Base-by-base conservation (phyloP, 2,888 invertebrate species). In the Acleris sparsana region DNA sequence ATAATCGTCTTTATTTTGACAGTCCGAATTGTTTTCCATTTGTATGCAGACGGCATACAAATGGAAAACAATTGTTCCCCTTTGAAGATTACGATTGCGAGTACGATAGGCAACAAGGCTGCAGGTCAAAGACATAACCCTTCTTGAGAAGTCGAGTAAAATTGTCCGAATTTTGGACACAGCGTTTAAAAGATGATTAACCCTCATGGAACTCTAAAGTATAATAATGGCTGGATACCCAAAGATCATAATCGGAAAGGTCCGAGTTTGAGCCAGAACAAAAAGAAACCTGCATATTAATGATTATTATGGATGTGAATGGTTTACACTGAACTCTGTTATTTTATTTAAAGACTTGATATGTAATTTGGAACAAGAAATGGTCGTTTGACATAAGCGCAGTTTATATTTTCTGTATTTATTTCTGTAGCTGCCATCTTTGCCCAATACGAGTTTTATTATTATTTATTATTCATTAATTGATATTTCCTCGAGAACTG, bases 281-380 rank as follows among this genome's bases (percentile, higher is more conserved):
- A 90, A 88, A 89, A 89, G 86, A 85, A 86, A 89, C 62, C 66
- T 52, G 66, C 80, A 85, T 88, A 87, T 89, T 90, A 90, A 90
- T 90, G 89, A 91, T 89, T 87, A 90, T 89, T 87, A 91, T 90
- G 83, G 80, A 87, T 87, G 79, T 89, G 86, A 91, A 90, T 88
- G 90, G 80, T 89, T 86, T 76, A 79, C 81, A 79, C 73, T 80
- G 78, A 83, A 86, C 80, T 79, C 78, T 82, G 78, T 77, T 82
- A 80, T 83, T 80, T 80, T 83, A 83, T 85, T 84, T 81, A 80
- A 80, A 80, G 80, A 73, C 78, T 80, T 83, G 83, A 84, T 82
- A 79, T 81, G 76, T 82, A 83, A 84, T 85, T 82, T 75, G 74
- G 84, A 88, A 33, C n/a, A 33, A 18, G 39, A 60, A 52, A 20